Percentiles rank a stretch among this genome's conserved stretches.
phyloP scores from a whole-genome alignment of 2,113 vertebrate genomes.

The Tachysurus vachellii region DNA sequence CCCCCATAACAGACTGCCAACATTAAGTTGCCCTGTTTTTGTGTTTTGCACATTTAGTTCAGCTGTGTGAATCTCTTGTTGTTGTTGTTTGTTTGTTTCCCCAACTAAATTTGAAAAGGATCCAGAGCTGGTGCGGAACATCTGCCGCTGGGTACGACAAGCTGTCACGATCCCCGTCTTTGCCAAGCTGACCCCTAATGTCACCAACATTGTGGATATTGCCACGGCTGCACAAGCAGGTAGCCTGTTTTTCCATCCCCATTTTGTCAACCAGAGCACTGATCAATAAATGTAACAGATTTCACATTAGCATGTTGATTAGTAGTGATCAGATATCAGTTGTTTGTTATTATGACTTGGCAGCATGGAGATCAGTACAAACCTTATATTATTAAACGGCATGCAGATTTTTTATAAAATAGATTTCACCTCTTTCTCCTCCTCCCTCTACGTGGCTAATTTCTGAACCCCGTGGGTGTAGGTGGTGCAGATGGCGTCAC shows the following conservation, averaged over 20 bases:
- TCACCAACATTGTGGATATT: slow-evolving; percentile 89
- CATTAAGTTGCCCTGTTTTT: slow-evolving; percentile 62
- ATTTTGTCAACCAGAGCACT: not conserved
- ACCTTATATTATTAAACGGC: slow-evolving; percentile 41
- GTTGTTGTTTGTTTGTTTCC: slow-evolving; percentile 50
- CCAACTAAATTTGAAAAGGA: slow-evolving; percentile 81
- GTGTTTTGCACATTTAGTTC: slow-evolving; percentile 50
- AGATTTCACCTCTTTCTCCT: slow-evolving; percentile 56
- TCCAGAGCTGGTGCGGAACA: slow-evolving; percentile 86
- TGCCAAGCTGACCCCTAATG: slow-evolving; percentile 96
- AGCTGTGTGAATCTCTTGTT: slow-evolving; percentile 59
- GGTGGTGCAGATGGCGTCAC: slow-evolving; percentile 87
- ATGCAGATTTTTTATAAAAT: slow-evolving; percentile 37
- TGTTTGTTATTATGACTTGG: slow-evolving; percentile 50
- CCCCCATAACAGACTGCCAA: slow-evolving; percentile 53
- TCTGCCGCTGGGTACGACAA: slow-evolving; percentile 93
- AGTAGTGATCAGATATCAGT: slow-evolving; percentile 4
- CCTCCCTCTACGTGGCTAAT: slow-evolving; percentile 41
- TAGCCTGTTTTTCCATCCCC: slow-evolving; percentile 59
- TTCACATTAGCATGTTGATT: not conserved
- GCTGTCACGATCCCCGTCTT: slow-evolving; percentile 90
- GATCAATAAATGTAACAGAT: slow-evolving; percentile 26
- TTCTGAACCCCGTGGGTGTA: slow-evolving; percentile 61
- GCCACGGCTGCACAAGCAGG: slow-evolving; percentile 87
- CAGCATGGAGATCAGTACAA: slow-evolving; percentile 25